A percentile compares a stretch with the other conserved stretches of the same genome.
Conservation (phyloP, 2,888 invertebrate species). For the Cepaea hortensis region DNA sequence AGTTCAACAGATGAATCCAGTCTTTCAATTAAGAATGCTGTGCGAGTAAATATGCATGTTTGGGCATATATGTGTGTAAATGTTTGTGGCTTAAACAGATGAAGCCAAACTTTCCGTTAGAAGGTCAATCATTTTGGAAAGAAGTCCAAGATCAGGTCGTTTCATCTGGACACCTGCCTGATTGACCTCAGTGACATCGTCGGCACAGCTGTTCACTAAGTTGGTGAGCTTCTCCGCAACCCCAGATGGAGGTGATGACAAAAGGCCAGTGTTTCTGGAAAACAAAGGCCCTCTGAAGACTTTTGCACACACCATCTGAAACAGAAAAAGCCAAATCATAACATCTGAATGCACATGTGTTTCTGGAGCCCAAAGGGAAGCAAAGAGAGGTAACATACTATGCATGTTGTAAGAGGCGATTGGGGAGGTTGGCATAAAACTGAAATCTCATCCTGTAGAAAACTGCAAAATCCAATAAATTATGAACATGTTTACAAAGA, state of each 20-base stretch:
- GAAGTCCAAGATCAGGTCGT: slow-evolving; percentile 12
- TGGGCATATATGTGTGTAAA: background rate
- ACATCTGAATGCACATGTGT: background rate
- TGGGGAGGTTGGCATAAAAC: background rate
- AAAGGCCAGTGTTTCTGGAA: slow-evolving; percentile 44
- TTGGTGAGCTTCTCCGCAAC: slow-evolving; percentile 42
- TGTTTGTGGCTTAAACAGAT: background rate
- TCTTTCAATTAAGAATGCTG: too few species aligned
- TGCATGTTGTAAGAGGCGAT: too few species aligned
- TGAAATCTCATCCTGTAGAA: too few species aligned
- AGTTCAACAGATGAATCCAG: too few species aligned
- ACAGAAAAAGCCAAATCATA: background rate
- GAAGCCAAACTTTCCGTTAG: slow-evolving; percentile 12
- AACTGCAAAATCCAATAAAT: too few species aligned
- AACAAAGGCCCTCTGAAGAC: slow-evolving; percentile 45
- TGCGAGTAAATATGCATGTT: background rate
- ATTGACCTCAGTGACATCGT: slow-evolving; percentile 1
- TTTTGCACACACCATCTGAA: slow-evolving; percentile 55
- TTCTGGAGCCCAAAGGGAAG: background rate
- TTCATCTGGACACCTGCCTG: background rate
- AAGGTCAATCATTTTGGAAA: background rate
- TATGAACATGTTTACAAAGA: too few species aligned
- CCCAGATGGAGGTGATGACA: slow-evolving; percentile 50
- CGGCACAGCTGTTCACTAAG: slow-evolving; percentile 27
- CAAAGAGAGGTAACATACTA: background rate